These are phyloP conservation scores for Torymus tubicola DNA, from an alignment of 2,888 invertebrate genomes.

Conservation along the genomic window DNA sequence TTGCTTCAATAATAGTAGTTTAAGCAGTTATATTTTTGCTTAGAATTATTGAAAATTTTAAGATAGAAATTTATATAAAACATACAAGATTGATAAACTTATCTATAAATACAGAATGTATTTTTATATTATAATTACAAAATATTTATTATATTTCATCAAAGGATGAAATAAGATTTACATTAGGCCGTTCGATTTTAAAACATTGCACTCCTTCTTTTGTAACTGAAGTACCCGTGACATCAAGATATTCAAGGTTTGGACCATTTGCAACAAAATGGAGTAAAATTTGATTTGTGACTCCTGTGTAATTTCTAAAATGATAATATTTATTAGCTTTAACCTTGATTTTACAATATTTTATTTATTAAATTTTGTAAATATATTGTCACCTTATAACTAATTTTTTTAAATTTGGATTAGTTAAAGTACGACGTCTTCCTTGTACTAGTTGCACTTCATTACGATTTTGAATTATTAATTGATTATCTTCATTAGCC, in stretches of 20 bases:
- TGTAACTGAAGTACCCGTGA: slow-evolving; percentile 83
- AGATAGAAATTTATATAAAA: slow-evolving; percentile 45
- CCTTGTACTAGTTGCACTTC: slow-evolving; percentile 66
- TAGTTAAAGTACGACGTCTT: slow-evolving; percentile 67
- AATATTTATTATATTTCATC: slow-evolving; percentile 61
- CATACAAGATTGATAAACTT: slow-evolving; percentile 32
- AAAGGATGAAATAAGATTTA: slow-evolving; percentile 72
- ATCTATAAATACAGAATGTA: slow-evolving; percentile 16
- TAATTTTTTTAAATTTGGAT: slow-evolving; percentile 71
- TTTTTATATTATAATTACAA: slow-evolving; percentile 47
- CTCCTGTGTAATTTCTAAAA: slow-evolving; percentile 80
- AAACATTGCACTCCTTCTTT: slow-evolving; percentile 81
- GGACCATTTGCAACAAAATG: slow-evolving; percentile 82
- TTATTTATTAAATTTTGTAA: slow-evolving; percentile 4
- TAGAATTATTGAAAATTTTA: slow-evolving; percentile 37
- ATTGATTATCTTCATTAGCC: slow-evolving; percentile 63
- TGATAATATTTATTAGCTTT: slow-evolving; percentile 6
- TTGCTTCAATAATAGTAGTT: not conserved
- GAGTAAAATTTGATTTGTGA: slow-evolving; percentile 81
- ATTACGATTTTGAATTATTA: slow-evolving; percentile 65
- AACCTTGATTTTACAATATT: slow-evolving; percentile 31
- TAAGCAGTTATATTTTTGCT: slow-evolving; percentile 38
- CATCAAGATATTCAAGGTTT: slow-evolving; percentile 80
- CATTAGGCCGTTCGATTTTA: slow-evolving; percentile 79
- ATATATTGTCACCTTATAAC: slow-evolving; percentile 69